Base-by-base conservation (phyloP, 1,140 invertebrate genomes). In the Ceratina calcarata region DNA sequence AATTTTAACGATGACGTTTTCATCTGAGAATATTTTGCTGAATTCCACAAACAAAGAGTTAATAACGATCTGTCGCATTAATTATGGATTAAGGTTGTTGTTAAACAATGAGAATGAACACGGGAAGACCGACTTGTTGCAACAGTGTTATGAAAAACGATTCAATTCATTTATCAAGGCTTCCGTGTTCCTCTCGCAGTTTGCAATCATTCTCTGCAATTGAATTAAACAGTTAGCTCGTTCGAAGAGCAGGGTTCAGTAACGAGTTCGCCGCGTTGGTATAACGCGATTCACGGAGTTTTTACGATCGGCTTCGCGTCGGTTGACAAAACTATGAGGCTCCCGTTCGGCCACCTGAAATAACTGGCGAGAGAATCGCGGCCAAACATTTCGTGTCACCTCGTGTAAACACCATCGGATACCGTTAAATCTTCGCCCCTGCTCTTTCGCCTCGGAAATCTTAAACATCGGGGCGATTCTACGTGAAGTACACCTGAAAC, bases 311-410 rank as follows among this genome's bases (percentile, higher is more conserved):
- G 77, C 67, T 75, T 79, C 77, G 74, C 62, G 73, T 77, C 83
- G 83, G 83, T 90, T 90, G 85, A 90, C 84, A 86, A 89, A 90
- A 89, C 83, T 86, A 78, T 84, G 81, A 84, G 84, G 81, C 83
- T 75, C 83, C 69, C 83, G 68, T 75, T 77, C 60, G 66, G 71
- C 83, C 90, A 91, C 90, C 89, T 90, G 90, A 90, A 91, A 91
- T 84, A 91, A 91, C 89, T 90, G 73, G 71, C 78, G 85, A 81
- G 67, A 86, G 86, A 87, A 88, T 88, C 81, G 84, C 84, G 84
- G 74, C 79, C 83, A 90, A 91, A 90, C 89, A 88, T 88, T 72
- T 84, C 88, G 84, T 85, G 85, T 89, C 86, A 81, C 78, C 70
- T 53, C 86, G 84, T 85, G 82, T 88, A 84, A 90, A 90, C 86